A percentile compares a stretch with the other conserved stretches of the same genome.
Conservation (phyloP, 2,888 invertebrate genomes). For the Dryocosmus kuriphilus region DNA sequence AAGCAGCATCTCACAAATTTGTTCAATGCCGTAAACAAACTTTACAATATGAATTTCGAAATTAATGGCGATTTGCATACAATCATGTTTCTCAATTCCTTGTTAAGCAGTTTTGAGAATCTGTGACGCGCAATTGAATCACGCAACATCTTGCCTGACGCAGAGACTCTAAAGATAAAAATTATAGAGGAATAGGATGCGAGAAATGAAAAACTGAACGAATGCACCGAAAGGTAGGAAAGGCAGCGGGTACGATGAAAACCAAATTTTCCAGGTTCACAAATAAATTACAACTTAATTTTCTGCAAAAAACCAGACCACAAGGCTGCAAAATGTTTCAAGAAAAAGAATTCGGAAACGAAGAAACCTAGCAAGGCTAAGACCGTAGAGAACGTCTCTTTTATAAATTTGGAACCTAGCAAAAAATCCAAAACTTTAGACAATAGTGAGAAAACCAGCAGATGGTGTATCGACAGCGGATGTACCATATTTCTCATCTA, state of each 20-base stretch:
- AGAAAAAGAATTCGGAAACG: no score
- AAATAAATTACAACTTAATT: no score
- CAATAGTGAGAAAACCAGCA: not conserved
- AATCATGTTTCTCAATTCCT: conserved; percentile 53
- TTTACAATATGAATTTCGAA: no score
- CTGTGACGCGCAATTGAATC: no score
- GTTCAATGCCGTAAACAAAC: no score
- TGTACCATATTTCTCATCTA: conserved; percentile 49
- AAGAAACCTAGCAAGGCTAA: conserved; percentile 22
- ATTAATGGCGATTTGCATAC: no score
- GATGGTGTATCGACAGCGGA: conserved; percentile 48
- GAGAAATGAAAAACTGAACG: conserved; percentile 8
- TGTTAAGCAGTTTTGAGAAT: conserved; percentile 54
- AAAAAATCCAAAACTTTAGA: conserved; percentile 4
- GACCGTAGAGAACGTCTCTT: conserved; percentile 13
- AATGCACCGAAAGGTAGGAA: conserved; percentile 4
- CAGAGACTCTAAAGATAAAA: conserved; percentile 53
- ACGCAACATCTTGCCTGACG: conserved; percentile 53
- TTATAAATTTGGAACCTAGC: not conserved
- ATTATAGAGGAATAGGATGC: no score
- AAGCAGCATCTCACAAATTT: no score
- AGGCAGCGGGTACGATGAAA: not conserved
- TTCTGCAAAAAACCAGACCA: no score
- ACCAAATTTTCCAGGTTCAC: no score
- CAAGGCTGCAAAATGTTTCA: no score